Conservation (phyloP, 2,113 vertebrate species). For the Arvicanthis niloticus region DNA sequence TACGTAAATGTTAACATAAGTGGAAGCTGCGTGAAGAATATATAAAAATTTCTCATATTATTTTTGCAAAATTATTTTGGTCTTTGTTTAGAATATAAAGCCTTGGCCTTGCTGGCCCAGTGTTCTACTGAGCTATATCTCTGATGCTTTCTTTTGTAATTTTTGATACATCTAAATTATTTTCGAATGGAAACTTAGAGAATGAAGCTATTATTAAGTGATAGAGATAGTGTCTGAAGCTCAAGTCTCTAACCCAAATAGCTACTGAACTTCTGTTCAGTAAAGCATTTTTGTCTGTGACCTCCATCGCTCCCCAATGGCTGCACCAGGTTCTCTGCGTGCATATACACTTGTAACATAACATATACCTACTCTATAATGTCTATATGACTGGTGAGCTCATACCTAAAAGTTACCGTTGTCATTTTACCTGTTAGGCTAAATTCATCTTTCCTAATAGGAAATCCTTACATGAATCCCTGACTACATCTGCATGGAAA, state of each 20-base stretch:
- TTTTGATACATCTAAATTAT: constrained; percentile 36
- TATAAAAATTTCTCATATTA: not conserved
- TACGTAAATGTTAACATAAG: not conserved
- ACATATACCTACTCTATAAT: not conserved
- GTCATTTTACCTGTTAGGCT: not conserved
- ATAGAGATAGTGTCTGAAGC: not conserved
- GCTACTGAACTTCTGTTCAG: not conserved
- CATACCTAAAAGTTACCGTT: not conserved
- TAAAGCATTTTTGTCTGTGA: not conserved
- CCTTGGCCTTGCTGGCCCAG: too few relatives aligned
- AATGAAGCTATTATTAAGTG: constrained; percentile 1
- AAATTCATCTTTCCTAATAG: not conserved
- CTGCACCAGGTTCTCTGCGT: too few relatives aligned
- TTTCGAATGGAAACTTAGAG: constrained; percentile 19
- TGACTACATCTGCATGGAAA: not conserved
- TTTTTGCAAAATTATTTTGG: not conserved
- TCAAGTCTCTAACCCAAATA: not conserved
- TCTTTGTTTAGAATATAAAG: not conserved
- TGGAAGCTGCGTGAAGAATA: not conserved
- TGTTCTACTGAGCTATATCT: not conserved
- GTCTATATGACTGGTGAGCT: not conserved
- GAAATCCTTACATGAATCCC: not conserved
- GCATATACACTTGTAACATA: not conserved
- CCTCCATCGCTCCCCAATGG: not conserved
- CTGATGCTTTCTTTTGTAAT: not conserved